A percentile compares a stretch with the other conserved stretches of the same genome.
These are phyloP conservation scores for Chelon auratus DNA, from an alignment of 2,797 vertebrate species.

Conservation along the genomic window DNA sequence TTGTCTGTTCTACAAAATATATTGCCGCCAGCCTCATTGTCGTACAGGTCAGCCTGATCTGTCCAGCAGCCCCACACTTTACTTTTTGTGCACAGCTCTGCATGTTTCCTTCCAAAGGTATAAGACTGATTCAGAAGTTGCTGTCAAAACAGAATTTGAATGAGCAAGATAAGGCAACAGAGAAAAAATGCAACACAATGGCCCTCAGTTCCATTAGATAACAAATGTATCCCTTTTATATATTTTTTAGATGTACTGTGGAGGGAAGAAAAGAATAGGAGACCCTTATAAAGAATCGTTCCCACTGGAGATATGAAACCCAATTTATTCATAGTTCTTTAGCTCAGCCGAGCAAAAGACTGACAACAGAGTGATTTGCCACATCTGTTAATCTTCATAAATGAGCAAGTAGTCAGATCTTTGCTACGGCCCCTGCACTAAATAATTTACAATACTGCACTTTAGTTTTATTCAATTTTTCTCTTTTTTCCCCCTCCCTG, in stretches of 20 bases:
- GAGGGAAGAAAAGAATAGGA: slow-evolving; percentile 61
- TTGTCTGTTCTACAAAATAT: slow-evolving; percentile 36
- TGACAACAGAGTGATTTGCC: slow-evolving; percentile 81
- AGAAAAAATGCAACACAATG: slow-evolving; percentile 73
- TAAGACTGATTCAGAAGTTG: slow-evolving; percentile 76
- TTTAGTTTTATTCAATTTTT: slow-evolving; percentile 77
- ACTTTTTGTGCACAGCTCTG: slow-evolving; percentile 65
- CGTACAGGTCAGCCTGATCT: slow-evolving; percentile 53
- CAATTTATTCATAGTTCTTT: slow-evolving; percentile 78
- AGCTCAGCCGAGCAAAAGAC: slow-evolving; percentile 71
- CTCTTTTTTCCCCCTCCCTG: slow-evolving; percentile 64
- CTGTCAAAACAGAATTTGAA: slow-evolving; percentile 81
- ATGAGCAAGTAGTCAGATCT: slow-evolving; percentile 80
- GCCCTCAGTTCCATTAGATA: slow-evolving; percentile 69
- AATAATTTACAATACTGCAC: slow-evolving; percentile 83
- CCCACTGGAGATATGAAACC: slow-evolving; percentile 72
- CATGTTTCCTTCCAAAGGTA: slow-evolving; percentile 61
- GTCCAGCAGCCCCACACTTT: slow-evolving; percentile 46
- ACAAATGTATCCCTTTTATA: slow-evolving; percentile 69
- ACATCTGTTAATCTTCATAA: slow-evolving; percentile 82
- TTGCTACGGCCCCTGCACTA: slow-evolving; percentile 71
- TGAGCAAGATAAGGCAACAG: slow-evolving; percentile 77
- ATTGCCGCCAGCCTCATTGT: slow-evolving; percentile 12
- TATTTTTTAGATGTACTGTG: slow-evolving; percentile 68
- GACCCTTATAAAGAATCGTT: slow-evolving; percentile 66